These are phyloP conservation scores for Diadophis punctatus DNA, from an alignment of 2,113 vertebrate genomes.

Conservation along the genomic window DNA sequence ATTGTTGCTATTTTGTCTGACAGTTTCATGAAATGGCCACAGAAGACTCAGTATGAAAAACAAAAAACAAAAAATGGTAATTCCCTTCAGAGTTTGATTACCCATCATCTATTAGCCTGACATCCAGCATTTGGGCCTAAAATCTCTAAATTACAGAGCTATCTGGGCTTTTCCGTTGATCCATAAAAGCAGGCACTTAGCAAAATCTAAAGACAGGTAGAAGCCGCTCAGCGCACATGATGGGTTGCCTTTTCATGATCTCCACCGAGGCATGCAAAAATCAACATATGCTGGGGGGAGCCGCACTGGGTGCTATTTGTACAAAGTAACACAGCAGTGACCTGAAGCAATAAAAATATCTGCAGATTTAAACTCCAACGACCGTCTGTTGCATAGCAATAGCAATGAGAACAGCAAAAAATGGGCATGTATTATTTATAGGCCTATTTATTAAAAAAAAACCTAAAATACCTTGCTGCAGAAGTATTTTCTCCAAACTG, in stretches of 20 bases:
- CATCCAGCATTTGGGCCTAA: conserved; percentile 53
- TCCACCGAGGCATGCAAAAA: conserved; percentile 57
- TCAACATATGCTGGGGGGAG: conserved; percentile 53
- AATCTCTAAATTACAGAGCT: conserved; percentile 62
- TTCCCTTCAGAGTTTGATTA: conserved; percentile 10
- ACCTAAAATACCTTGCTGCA: conserved; percentile 51
- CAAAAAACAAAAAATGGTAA: conserved; percentile 26
- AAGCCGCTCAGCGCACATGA: conserved; percentile 29
- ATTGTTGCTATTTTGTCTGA: conserved; percentile 21
- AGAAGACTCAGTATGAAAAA: conserved; percentile 12
- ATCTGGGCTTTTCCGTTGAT: conserved; percentile 53
- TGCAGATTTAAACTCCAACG: conserved; percentile 59
- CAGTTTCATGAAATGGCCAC: conserved; percentile 10
- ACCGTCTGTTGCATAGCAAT: conserved; percentile 60
- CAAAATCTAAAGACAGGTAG: conserved; percentile 57
- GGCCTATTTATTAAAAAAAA: conserved; percentile 58
- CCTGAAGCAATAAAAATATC: conserved; percentile 60
- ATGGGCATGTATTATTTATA: conserved; percentile 68
- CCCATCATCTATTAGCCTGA: conserved; percentile 35
- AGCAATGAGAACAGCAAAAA: conserved; percentile 56
- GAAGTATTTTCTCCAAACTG: conserved; percentile 41
- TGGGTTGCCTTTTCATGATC: conserved; percentile 38
- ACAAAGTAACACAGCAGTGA: conserved; percentile 49
- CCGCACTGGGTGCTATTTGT: conserved; percentile 35
- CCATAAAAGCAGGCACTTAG: conserved; percentile 63